phyloP scores from a whole-genome alignment of 2,113 vertebrate genomes.

The Acanthisitta chloris region DNA sequence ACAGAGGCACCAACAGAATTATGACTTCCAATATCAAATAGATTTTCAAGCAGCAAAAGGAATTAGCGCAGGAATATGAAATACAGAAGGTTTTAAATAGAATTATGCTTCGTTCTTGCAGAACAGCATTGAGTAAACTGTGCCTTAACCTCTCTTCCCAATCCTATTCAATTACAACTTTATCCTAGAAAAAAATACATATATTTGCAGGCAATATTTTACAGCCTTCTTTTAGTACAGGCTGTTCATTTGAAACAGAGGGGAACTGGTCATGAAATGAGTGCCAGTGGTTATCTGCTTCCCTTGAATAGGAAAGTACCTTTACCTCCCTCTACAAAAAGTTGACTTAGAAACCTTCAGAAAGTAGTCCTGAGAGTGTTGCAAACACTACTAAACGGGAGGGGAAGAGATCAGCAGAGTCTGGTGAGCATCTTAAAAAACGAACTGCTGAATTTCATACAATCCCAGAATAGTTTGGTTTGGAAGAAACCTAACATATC shows the following conservation, averaged over 20 bases:
- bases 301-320: not conserved
- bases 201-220: not conserved
- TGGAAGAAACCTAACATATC: not conserved
- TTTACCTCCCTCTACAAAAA: not conserved
- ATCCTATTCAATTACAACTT: not conserved
- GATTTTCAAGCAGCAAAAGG: not conserved
- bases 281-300: not conserved
- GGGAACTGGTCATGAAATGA: not conserved
- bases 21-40: accelerated
- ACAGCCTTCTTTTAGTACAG: not conserved
- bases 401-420: not conserved
- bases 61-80: not conserved
- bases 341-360: not conserved
- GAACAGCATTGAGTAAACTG: not conserved
- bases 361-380: not conserved
- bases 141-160: not conserved
- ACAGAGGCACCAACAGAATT: not conserved
- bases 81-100: not conserved
- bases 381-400: not conserved
- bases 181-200: not conserved
- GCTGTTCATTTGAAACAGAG: not conserved
- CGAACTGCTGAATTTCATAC: not conserved
- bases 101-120: not conserved
- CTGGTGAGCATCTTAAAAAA: not conserved
- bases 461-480: not conserved